phyloP scores from a whole-genome alignment of 2,888 invertebrate species.

The Drosophila mettleri region DNA sequence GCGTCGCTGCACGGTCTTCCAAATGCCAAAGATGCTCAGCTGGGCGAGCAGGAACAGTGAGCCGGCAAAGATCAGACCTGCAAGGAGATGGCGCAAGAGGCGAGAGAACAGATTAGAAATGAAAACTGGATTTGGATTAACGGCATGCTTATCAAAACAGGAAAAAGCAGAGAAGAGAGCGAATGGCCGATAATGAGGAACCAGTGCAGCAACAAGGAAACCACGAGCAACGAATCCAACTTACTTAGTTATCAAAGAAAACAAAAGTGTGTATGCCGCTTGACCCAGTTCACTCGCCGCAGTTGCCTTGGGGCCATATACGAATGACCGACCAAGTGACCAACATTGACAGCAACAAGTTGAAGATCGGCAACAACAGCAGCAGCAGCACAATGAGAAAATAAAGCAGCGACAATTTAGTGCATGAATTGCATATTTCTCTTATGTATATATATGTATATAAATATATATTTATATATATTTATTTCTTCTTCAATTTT shows the following conservation, averaged over 20 bases:
- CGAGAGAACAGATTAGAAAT: background rate
- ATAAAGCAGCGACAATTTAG: constrained; percentile 80
- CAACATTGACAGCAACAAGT: constrained; percentile 79
- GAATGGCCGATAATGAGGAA: constrained; percentile 43
- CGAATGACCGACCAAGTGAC: constrained; percentile 69
- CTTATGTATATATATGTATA: background rate
- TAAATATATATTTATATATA: background rate
- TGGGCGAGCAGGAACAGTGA: constrained; percentile 95
- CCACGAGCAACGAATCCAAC: constrained; percentile 49
- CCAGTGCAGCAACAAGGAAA: constrained; percentile 49
- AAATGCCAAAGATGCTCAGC: constrained; percentile 93
- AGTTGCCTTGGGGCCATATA: constrained; percentile 26
- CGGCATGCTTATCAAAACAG: constrained; percentile 45
- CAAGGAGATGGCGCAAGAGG: background rate
- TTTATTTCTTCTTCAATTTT: background rate
- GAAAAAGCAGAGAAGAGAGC: constrained; percentile 17
- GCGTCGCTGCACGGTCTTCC: constrained; percentile 87
- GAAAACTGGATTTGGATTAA: constrained; percentile 21
- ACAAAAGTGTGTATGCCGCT: constrained; percentile 79
- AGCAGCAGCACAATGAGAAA: constrained; percentile 66
- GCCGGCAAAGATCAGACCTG: constrained; percentile 93
- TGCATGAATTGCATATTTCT: constrained; percentile 76
- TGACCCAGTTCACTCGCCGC: constrained; percentile 63
- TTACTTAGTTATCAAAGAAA: constrained; percentile 73
- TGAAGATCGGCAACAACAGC: constrained; percentile 68